phyloP scores from a whole-genome alignment of 2,797 vertebrate genomes.

The Tadarida brasiliensis region DNA sequence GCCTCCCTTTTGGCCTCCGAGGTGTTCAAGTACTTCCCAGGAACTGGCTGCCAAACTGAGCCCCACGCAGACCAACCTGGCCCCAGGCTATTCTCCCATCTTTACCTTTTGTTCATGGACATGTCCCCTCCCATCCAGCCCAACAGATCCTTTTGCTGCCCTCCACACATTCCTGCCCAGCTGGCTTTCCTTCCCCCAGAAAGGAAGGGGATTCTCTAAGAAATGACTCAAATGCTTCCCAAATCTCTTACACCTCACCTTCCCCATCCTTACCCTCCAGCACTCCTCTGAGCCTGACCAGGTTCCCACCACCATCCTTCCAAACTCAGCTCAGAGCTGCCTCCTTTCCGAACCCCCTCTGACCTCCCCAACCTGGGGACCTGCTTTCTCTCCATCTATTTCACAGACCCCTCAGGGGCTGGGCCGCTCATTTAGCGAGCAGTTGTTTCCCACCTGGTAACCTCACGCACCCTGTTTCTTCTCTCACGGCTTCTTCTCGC shows the following conservation, averaged over 20 bases:
- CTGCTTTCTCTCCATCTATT: not conserved
- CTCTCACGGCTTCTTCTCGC: not conserved
- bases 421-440: not conserved
- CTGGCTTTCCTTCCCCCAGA: not conserved
- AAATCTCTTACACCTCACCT: not conserved
- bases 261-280: not conserved
- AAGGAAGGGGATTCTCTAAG: not conserved
- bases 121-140: not conserved
- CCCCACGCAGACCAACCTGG: not conserved
- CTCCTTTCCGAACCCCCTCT: not conserved
- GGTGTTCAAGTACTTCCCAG: not conserved
- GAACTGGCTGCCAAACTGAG: not conserved
- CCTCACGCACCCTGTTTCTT: not conserved
- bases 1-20: not conserved
- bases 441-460: not conserved
- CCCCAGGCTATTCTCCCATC: not conserved
- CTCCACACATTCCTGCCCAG: not conserved
- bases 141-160: not conserved
- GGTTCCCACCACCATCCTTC: not conserved
- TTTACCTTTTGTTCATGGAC: not conserved
- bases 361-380: not conserved
- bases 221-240: not conserved
- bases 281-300: not conserved
- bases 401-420: not conserved
- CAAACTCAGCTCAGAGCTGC: not conserved